Evolutionary conservation across 2,113 vertebrate genomes (phyloP).

Genomic region (Pollachius pollachius): DNA sequence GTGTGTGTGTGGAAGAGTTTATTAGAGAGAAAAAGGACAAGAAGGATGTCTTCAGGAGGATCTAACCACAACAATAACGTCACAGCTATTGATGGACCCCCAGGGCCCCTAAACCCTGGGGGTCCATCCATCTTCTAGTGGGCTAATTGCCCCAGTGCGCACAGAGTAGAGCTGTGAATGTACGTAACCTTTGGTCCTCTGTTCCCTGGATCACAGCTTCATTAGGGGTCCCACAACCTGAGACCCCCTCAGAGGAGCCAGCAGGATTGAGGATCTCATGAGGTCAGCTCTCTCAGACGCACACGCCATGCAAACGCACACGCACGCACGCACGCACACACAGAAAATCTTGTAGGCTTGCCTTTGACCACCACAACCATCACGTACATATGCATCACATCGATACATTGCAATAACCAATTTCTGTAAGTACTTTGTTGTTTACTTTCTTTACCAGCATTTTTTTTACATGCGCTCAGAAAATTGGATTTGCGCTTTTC

Average conservation of each 20-base stretch:
- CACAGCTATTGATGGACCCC: constrained; percentile 37
- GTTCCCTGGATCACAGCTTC: constrained; percentile 50
- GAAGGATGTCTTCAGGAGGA: too few relatives aligned
- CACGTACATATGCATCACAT: too few relatives aligned
- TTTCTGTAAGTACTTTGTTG: too few relatives aligned
- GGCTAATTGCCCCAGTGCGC: constrained; percentile 45
- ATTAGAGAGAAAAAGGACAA: too few relatives aligned
- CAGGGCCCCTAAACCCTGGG: not conserved
- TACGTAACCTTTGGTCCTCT: constrained; percentile 49
- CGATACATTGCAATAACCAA: too few relatives aligned
- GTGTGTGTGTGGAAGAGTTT: too few relatives aligned
- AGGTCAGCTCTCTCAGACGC: constrained; percentile 33
- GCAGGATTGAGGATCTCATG: constrained; percentile 30
- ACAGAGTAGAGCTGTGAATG: constrained; percentile 46
- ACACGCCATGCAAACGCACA: constrained; percentile 33
- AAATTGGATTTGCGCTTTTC: too few relatives aligned
- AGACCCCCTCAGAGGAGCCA: constrained; percentile 44
- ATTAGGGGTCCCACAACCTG: constrained; percentile 31
- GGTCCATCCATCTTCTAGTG: constrained; percentile 42
- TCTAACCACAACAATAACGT: constrained; percentile 41
- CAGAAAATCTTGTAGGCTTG: too few relatives aligned
- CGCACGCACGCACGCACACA: not conserved
- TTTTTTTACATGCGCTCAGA: too few relatives aligned
- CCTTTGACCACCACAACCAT: too few relatives aligned
- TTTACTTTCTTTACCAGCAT: too few relatives aligned